Evolutionary conservation across 2,888 invertebrate species (phyloP).

Genomic region (Carpatolechia fugitivella): DNA sequence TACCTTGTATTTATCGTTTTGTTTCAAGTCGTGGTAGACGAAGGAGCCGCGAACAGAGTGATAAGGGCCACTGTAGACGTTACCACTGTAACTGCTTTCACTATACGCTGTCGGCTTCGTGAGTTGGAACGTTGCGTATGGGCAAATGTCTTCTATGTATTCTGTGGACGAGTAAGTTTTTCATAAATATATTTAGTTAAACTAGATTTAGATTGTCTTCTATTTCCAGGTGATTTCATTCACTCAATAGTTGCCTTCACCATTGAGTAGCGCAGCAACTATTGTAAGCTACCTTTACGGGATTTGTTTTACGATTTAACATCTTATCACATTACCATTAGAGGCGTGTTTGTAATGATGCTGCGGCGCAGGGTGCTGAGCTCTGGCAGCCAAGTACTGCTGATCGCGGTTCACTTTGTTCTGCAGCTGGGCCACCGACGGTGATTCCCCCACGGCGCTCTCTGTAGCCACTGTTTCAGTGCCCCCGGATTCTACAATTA

Average conservation of each 20-base stretch:
- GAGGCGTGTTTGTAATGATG: conserved; percentile 76
- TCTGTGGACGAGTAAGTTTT: conserved; percentile 71
- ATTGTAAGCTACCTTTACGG: neutral
- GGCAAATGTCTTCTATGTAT: conserved; percentile 95
- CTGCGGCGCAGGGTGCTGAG: conserved; percentile 78
- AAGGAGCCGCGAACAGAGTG: conserved; percentile 92
- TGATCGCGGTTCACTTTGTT: conserved; percentile 88
- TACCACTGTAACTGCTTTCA: conserved; percentile 94
- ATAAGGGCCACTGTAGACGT: conserved; percentile 92
- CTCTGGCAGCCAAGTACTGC: conserved; percentile 86
- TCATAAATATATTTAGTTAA: neutral
- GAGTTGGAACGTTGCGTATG: conserved; percentile 94
- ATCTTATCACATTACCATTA: conserved; percentile 46
- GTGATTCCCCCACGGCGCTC: conserved; percentile 84
- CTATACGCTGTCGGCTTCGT: conserved; percentile 91
- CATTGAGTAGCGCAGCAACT: too few relatives aligned
- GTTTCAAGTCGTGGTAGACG: conserved; percentile 93
- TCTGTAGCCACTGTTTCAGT: conserved; percentile 64
- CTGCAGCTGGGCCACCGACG: conserved; percentile 87
- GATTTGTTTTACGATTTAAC: too few relatives aligned
- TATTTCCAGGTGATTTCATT: too few relatives aligned
- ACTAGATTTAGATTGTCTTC: too few relatives aligned
- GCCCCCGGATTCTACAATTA: conserved; percentile 55
- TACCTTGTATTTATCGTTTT: conserved; percentile 88
- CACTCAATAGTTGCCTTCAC: too few relatives aligned